phyloP scores from a whole-genome alignment of 2,113 vertebrate genomes.

The Pogonocichla stellata region DNA sequence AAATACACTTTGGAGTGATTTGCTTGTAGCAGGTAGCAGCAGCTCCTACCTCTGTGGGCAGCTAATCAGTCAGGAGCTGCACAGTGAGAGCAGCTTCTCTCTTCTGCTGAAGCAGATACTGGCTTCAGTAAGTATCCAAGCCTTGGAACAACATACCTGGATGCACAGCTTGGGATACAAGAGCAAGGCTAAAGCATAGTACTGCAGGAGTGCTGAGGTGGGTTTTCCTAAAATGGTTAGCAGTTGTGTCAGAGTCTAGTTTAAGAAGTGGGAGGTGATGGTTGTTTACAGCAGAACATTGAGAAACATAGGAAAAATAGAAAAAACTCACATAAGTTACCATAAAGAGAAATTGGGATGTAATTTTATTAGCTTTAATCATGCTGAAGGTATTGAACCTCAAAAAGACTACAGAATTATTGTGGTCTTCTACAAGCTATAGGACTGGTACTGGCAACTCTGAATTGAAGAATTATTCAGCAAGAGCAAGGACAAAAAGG shows the following conservation, averaged over 20 bases:
- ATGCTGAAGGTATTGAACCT: background rate
- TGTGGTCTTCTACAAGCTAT: background rate
- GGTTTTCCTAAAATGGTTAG: background rate
- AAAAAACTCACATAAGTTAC: accelerated
- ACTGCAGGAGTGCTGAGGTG: background rate
- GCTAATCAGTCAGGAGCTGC: background rate
- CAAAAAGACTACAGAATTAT: background rate
- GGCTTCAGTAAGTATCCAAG: background rate
- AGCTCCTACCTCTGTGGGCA: background rate
- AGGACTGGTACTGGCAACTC: background rate
- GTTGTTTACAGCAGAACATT: background rate
- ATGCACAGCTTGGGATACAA: accelerated
- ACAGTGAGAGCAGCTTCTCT: too few relatives aligned
- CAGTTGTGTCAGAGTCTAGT: background rate
- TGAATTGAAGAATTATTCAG: background rate
- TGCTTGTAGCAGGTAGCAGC: background rate
- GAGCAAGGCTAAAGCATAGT: background rate
- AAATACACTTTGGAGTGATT: background rate
- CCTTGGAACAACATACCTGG: accelerated
- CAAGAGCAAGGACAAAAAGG: background rate
- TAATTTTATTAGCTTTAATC: background rate
- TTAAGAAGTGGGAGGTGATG: background rate
- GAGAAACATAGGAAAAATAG: background rate
- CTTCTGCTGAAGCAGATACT: too few relatives aligned
- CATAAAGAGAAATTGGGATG: background rate